Evolutionary conservation across 2,888 invertebrate genomes (phyloP).

Genomic region (Troides aeacus): DNA sequence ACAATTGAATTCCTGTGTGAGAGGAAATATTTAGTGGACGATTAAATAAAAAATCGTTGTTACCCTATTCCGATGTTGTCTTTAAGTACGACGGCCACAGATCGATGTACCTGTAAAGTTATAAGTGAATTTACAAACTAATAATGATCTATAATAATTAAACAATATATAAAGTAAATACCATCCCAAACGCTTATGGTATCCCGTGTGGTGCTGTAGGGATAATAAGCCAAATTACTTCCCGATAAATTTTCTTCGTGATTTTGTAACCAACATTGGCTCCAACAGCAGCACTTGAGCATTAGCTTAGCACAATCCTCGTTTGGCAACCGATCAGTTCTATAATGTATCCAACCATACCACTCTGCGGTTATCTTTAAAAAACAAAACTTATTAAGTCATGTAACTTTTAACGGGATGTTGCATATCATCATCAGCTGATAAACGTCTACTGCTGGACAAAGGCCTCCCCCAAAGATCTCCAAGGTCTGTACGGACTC

Average conservation of each 20-base stretch:
- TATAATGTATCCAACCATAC: conserved; percentile 98
- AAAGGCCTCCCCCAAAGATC: too few species aligned
- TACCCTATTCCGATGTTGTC: too few species aligned
- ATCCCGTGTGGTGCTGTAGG: conserved; percentile 51
- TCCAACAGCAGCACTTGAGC: conserved; percentile 44
- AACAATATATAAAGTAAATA: conserved; percentile 34
- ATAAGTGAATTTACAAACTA: too few species aligned
- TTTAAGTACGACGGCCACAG: conserved; percentile 15
- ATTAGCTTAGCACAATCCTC: conserved; percentile 56
- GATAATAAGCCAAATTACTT: conserved; percentile 53
- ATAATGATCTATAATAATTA: too few species aligned
- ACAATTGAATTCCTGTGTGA: too few species aligned
- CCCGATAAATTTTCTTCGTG: conserved; percentile 53
- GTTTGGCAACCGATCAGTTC: conserved; percentile 75
- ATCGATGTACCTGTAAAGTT: conserved; percentile 15
- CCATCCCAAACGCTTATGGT: conserved; percentile 57
- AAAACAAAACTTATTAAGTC: not conserved
- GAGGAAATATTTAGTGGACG: not conserved
- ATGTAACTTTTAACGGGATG: not conserved
- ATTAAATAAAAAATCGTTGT: not conserved
- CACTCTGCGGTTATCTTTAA: conserved; percentile 93
- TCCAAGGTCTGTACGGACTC: too few species aligned
- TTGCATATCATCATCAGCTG: not conserved
- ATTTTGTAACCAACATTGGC: conserved; percentile 53
- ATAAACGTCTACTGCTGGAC: not conserved